Percentiles rank a stretch among this genome's conserved stretches.
These are phyloP conservation scores for Uria aalge DNA, from an alignment of 2,113 vertebrate genomes.

Conservation along the genomic window DNA sequence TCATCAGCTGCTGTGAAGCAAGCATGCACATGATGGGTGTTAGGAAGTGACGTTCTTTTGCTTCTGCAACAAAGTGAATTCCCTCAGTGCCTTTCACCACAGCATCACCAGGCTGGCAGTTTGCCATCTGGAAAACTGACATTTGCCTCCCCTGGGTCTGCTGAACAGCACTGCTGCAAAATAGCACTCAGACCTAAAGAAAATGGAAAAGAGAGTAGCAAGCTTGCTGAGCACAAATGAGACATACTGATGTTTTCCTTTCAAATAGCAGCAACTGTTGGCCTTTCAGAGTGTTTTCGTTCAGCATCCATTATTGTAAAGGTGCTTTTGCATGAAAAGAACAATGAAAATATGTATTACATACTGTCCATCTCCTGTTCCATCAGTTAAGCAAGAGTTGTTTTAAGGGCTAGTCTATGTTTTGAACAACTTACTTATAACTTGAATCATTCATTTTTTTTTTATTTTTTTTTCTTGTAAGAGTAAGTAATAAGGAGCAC, in stretches of 20 bases:
- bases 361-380: neutral
- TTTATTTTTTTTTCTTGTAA: neutral
- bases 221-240: slow-evolving; percentile 46
- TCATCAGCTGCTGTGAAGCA: neutral
- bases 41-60: slow-evolving; percentile 16
- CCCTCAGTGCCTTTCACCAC: neutral
- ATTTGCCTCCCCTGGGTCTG: slow-evolving; percentile 42
- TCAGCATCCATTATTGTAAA: slow-evolving; percentile 13
- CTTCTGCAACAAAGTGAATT: slow-evolving; percentile 33
- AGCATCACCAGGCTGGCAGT: slow-evolving; percentile 31
- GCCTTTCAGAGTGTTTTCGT: slow-evolving; percentile 5
- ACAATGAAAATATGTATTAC: neutral
- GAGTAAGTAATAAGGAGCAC: neutral
- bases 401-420: neutral
- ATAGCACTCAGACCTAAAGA: neutral
- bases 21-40: neutral
- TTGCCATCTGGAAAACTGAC: slow-evolving; percentile 59
- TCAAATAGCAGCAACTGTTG: neutral
- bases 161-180: neutral
- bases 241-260: neutral
- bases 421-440: neutral
- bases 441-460: neutral
- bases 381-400: neutral
- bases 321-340: neutral
- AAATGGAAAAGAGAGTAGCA: slow-evolving; percentile 34